Conservation (phyloP, 2,113 vertebrate genomes). For the Ammodytes dubius region DNA sequence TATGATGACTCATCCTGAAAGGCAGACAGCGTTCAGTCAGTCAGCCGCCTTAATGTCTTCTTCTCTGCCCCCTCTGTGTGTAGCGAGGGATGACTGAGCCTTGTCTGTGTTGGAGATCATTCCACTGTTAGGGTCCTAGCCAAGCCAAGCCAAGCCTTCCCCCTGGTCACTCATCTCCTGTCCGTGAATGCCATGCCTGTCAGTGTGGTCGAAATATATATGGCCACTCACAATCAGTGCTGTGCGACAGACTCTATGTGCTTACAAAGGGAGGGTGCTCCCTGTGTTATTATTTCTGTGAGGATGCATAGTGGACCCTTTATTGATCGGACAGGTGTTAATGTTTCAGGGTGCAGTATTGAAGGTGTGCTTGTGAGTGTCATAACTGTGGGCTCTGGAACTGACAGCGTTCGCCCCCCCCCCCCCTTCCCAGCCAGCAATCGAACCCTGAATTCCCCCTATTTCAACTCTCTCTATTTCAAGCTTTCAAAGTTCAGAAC, state of each 20-base stretch:
- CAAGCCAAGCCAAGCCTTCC: constrained; percentile 31
- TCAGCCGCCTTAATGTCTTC: constrained; percentile 76
- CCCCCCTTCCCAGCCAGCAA: constrained; percentile 2
- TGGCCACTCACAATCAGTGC: constrained; percentile 18
- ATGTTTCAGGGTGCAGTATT: constrained; percentile 19
- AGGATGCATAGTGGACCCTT: constrained; percentile 20
- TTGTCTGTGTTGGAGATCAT: constrained; percentile 76
- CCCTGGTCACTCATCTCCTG: constrained; percentile 4
- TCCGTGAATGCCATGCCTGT: constrained; percentile 28
- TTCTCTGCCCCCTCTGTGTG: constrained; percentile 72
- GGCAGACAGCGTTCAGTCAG: constrained; percentile 76
- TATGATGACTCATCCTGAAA: constrained; percentile 73
- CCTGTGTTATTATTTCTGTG: constrained; percentile 11
- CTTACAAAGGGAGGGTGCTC: constrained; percentile 24
- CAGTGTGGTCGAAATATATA: not conserved
- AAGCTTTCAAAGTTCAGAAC: constrained; percentile 51
- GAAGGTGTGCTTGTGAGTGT: constrained; percentile 26
- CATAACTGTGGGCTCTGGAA: constrained; percentile 18
- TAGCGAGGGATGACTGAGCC: constrained; percentile 76
- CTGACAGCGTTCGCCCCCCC: constrained; percentile 2
- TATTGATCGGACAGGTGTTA: constrained; percentile 13
- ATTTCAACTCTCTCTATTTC: constrained; percentile 24
- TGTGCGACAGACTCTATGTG: constrained; percentile 14
- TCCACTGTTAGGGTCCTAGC: constrained; percentile 40
- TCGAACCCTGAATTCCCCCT: constrained; percentile 32